Conservation (phyloP, 2,888 invertebrate species). For the Melanostoma mellinum region DNA sequence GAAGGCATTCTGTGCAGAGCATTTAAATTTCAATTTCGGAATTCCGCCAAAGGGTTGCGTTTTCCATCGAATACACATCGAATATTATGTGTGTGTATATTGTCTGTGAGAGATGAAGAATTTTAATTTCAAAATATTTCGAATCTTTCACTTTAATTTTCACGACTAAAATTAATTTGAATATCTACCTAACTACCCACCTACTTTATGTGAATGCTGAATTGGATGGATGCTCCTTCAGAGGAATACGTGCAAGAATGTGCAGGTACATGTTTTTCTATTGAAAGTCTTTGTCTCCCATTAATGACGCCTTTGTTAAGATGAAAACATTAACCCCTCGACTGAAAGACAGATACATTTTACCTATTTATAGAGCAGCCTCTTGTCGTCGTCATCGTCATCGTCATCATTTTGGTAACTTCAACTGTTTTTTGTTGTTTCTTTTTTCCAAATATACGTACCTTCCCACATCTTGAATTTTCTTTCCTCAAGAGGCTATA, state of each 20-base stretch:
- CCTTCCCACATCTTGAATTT: slow-evolving; percentile 12
- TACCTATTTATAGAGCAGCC: neutral
- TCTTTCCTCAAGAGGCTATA: slow-evolving; percentile 32
- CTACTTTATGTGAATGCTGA: neutral
- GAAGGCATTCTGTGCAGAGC: slow-evolving; percentile 29
- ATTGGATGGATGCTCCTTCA: too few relatives aligned
- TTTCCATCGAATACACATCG: neutral
- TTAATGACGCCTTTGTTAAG: slow-evolving; percentile 1
- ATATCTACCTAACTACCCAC: neutral
- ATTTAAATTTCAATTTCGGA: slow-evolving; percentile 52
- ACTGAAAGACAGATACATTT: neutral
- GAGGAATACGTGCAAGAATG: neutral
- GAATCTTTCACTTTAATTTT: neutral
- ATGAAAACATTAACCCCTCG: neutral
- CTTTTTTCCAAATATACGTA: slow-evolving; percentile 10
- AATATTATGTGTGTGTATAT: neutral
- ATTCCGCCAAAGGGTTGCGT: slow-evolving; percentile 24
- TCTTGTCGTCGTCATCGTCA: slow-evolving; percentile 1
- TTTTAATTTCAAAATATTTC: slow-evolving; percentile 22
- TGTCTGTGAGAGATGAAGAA: neutral
- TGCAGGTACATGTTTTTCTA: neutral
- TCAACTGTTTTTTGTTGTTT: slow-evolving; percentile 31
- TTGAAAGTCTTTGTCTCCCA: neutral
- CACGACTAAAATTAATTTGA: neutral
- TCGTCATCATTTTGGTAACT: slow-evolving; percentile 3